Percentiles rank a stretch among this genome's conserved stretches.
Conservation (phyloP, 2,888 invertebrate genomes). For the Standfussiana lucernea region DNA sequence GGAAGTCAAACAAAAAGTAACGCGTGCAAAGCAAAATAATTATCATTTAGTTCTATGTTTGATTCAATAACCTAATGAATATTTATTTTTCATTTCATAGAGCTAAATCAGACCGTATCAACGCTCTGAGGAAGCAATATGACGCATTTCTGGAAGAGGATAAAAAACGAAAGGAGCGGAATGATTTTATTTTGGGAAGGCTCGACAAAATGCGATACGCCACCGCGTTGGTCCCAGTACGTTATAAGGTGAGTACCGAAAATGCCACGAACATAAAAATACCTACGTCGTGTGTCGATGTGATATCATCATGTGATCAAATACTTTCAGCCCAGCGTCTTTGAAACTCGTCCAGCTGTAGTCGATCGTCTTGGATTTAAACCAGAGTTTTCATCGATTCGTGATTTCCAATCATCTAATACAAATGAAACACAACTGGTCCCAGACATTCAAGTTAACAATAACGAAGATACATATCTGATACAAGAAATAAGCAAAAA, state of each 20-base stretch:
- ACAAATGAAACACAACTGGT: conserved; percentile 53
- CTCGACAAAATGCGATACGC: conserved; percentile 85
- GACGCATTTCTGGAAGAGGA: conserved; percentile 87
- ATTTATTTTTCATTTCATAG: conserved; percentile 70
- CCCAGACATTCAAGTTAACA: conserved; percentile 61
- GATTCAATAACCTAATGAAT: background rate
- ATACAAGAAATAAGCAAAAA: conserved; percentile 84
- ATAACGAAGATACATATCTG: conserved; percentile 72
- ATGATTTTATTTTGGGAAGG: conserved; percentile 85
- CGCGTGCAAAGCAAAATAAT: conserved; percentile 25
- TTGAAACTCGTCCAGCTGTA: conserved; percentile 19
- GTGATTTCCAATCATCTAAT: conserved; percentile 45
- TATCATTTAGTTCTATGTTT: background rate
- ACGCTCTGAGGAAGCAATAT: conserved; percentile 84
- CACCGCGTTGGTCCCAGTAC: conserved; percentile 74
- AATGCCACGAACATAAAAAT: background rate
- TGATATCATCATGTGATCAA: conserved; percentile 6
- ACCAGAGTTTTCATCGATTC: conserved; percentile 25
- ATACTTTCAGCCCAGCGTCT: conserved; percentile 54
- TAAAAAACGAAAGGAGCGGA: conserved; percentile 86
- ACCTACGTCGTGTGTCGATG: background rate
- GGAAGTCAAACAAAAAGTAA: conserved; percentile 85
- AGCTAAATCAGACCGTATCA: conserved; percentile 83
- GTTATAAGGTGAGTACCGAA: conserved; percentile 72
- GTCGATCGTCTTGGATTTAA: conserved; percentile 36